phyloP scores from a whole-genome alignment of 2,797 vertebrate genomes.

The Phyllotis vaccarum region DNA sequence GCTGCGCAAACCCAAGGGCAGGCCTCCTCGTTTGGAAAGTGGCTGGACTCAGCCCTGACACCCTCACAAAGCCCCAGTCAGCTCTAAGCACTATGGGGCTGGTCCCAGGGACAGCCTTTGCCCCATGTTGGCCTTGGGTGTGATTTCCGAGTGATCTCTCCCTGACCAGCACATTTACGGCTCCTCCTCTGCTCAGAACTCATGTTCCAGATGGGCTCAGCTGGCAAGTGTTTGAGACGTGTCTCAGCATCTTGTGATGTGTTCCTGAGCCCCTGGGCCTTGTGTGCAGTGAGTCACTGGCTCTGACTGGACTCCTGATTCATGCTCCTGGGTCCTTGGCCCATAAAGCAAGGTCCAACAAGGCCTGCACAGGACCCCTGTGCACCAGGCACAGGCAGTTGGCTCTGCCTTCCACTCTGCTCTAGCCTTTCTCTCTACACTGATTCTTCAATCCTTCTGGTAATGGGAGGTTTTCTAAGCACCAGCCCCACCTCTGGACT shows the following conservation, averaged over 20 bases:
- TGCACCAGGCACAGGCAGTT: neutral
- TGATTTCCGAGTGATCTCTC: conserved; percentile 77
- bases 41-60: neutral
- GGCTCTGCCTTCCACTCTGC: neutral
- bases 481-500: no score
- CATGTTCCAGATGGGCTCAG: conserved; percentile 84
- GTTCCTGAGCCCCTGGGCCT: conserved; percentile 67
- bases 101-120: neutral
- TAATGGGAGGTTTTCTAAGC: neutral
- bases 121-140: conserved; percentile 40
- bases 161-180: conserved; percentile 59
- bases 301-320: conserved; percentile 41
- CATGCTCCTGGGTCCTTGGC: neutral
- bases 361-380: neutral
- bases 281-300: conserved; percentile 71
- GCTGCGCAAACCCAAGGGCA: neutral
- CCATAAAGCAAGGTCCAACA: neutral
- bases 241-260: conserved; percentile 81
- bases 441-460: neutral
- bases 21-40: neutral
- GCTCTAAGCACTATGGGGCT: neutral
- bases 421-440: neutral
- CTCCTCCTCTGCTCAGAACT: conserved; percentile 70
- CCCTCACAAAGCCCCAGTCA: neutral
- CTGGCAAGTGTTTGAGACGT: conserved; percentile 79